Percentiles rank a stretch among this genome's conserved stretches.
Conservation (phyloP, 1,140 invertebrate genomes). For the Xylocopa sonorina region DNA sequence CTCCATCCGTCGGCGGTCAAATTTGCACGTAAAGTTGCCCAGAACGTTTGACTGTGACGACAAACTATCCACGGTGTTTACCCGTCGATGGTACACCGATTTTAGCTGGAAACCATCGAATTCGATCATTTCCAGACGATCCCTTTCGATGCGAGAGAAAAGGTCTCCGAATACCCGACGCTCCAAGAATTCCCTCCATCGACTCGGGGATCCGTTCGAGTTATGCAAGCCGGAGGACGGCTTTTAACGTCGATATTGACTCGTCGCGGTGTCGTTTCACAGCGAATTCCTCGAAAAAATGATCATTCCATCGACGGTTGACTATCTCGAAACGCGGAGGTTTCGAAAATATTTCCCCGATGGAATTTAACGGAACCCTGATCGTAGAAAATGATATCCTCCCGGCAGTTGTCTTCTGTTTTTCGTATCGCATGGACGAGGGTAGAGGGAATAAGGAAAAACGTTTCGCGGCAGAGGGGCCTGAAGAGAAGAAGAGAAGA, state of each 20-base stretch:
- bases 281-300: too few relatives aligned
- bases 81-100: slow-evolving; percentile 40
- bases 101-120: slow-evolving; percentile 17
- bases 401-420: background rate
- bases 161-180: background rate
- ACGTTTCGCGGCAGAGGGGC: too few relatives aligned
- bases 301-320: too few relatives aligned
- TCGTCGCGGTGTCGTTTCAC: too few relatives aligned
- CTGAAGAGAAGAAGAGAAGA: background rate
- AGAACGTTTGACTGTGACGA: slow-evolving; percentile 46
- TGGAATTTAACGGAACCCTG: background rate
- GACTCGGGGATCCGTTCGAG: background rate
- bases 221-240: too few relatives aligned
- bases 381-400: background rate
- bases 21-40: slow-evolving; percentile 63
- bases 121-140: background rate
- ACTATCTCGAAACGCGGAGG: background rate
- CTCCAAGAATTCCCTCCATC: background rate
- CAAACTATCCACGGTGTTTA: slow-evolving; percentile 59
- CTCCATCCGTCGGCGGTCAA: slow-evolving; percentile 46
- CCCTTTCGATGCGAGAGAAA: background rate
- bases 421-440: background rate
- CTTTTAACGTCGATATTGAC: too few relatives aligned
- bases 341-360: background rate
- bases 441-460: too few relatives aligned